Evolutionary conservation across 1,140 invertebrate genomes (phyloP).

Genomic region (Leptopilina boulardi): DNA sequence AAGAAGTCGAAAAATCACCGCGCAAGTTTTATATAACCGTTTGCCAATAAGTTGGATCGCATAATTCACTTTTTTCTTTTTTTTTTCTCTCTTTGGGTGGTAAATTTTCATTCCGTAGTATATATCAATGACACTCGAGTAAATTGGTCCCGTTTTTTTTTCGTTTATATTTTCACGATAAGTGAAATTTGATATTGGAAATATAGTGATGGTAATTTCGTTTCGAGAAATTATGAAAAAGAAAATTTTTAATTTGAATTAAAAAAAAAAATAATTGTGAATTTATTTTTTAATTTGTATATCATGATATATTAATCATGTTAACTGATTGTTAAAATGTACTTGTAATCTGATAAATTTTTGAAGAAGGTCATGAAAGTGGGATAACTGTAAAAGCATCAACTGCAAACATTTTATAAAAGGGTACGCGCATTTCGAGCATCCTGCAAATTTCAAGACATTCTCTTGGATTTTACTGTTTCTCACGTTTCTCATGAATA

Average conservation of each 20-base stretch:
- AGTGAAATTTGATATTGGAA: background rate
- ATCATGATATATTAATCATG: too few species aligned
- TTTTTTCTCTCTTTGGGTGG: background rate
- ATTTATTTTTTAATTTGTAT: too few species aligned
- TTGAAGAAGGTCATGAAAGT: conserved; percentile 13
- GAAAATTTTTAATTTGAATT: too few species aligned
- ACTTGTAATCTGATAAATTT: background rate
- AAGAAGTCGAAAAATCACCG: conserved; percentile 67
- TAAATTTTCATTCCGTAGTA: too few species aligned
- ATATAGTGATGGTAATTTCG: background rate
- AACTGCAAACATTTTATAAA: conserved; percentile 6
- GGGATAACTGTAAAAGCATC: conserved; percentile 8
- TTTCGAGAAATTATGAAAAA: too few species aligned
- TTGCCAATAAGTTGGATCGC: conserved; percentile 64
- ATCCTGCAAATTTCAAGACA: background rate
- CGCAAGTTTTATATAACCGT: conserved; percentile 52
- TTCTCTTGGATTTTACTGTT: conserved; percentile 29
- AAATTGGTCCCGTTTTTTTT: background rate
- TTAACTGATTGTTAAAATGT: too few species aligned
- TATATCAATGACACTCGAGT: background rate
- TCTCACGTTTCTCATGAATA: conserved; percentile 53
- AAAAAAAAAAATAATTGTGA: too few species aligned
- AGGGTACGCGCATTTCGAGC: conserved; percentile 5
- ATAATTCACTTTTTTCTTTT: conserved; percentile 54
- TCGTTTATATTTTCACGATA: background rate